Evolutionary conservation across 1,140 invertebrate species (phyloP), one percentile per base, ranked within the genome.

Genomic region (Pararge aegeria): DNA sequence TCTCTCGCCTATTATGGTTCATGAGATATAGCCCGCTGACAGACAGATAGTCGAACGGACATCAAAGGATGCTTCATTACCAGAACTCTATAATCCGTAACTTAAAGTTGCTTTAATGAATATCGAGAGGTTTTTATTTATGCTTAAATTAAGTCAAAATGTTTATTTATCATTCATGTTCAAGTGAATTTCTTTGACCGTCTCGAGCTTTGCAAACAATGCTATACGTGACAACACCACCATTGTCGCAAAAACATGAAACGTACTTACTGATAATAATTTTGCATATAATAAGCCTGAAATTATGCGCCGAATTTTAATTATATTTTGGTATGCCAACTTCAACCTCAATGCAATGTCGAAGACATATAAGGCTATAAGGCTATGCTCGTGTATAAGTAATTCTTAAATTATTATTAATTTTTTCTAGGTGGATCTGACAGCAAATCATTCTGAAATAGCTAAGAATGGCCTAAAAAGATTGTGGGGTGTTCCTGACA

Each of bases 401-500:
- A n/a, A n/a, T 4, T 24, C 2, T 24, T 16, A 16, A 42, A n/a
- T 42, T 42, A 16, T 20, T 7, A 20, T 20, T 12, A 10, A 46
- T 20, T 46, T 29, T 79, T 79, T 68, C 15, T 68, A 88, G 85
- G 75, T 84, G 57, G 82, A 87, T 65, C 65, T 86, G 52, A 84
- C 78, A 66, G 80, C 83, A 46, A 89, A 89, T 68, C 83, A 85
- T 68, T 86, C 86, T 60, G 84, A 89, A 73, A 87, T 87, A 75
- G 75, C 78, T 70, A 86, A 79, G 80, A 85, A 84, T 82, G 89
- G 82, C 85, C 85, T 91, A 83, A 85, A 73, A 74, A 75, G 87
- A 63, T 80, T 91, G 76, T 91, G 90, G 90, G 89, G 90, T 68
- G 89, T 91, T 61, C 87, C 90, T 40, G 89, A 91, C 59, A 91